Percentiles rank a stretch among this genome's conserved stretches.
Conservation (phyloP, 2,113 vertebrate species). For the Progne subis region DNA sequence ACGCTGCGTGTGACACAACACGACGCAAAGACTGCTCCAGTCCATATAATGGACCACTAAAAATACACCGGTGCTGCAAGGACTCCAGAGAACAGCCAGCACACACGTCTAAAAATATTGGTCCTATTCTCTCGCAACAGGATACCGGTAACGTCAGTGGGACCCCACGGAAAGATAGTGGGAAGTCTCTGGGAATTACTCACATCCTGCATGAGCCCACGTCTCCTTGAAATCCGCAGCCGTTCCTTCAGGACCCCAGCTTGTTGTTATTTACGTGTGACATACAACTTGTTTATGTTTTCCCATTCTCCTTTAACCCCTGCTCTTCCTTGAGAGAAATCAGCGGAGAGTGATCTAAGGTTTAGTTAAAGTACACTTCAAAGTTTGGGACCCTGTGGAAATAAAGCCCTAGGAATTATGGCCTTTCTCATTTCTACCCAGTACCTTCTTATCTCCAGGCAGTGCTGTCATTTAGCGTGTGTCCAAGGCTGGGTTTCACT, state of each 20-base stretch:
- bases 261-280: conserved; percentile 22
- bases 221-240: conserved; percentile 37
- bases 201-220: conserved; percentile 60
- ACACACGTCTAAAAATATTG: conserved; percentile 58
- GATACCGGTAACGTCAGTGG: conserved; percentile 54
- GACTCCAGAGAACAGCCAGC: not conserved
- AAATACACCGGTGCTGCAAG: not conserved
- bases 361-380: not conserved
- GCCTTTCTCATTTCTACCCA: not conserved
- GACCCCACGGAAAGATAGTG: conserved; percentile 35
- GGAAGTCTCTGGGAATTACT: conserved; percentile 58
- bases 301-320: not conserved
- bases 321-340: not conserved
- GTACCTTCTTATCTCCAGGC: not conserved
- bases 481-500: not conserved
- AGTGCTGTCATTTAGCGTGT: not conserved
- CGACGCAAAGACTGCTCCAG: not conserved
- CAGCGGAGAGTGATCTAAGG: not conserved
- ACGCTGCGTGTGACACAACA: not conserved
- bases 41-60: not conserved
- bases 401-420: not conserved
- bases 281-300: not conserved
- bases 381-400: not conserved
- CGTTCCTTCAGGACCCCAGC: not conserved
- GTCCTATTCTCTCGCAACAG: not conserved